Evolutionary conservation across 2,113 vertebrate genomes (phyloP), one percentile per base, ranked within the genome.

Genomic region (Himantopus leucocephalus): DNA sequence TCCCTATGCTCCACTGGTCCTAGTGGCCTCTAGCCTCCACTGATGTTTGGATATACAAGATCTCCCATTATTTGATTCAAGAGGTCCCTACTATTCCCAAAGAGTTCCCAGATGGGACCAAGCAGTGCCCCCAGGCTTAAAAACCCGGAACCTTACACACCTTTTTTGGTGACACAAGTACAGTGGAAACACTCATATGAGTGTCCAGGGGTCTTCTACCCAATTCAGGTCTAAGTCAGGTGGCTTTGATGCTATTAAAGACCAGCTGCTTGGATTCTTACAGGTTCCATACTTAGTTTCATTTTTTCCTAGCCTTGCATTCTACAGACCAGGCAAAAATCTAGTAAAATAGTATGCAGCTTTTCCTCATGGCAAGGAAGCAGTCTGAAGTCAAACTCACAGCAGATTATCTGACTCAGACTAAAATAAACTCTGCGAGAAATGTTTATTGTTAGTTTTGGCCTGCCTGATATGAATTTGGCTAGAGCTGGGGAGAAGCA

Each of bases 361-460:
- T 74, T 94, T 87, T 73, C 41, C 39, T n/a, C n/a, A 7, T 8
- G 52, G 63, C 37, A 50, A 56, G 66, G 74, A 52, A 84, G 79
- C 63, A 41, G 47, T 15, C 71, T 85, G 22, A 58, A 94, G 68
- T 68, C 58, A 47, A 68, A 74, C 66, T 91, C 6, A 1, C 74
- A 85, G 87, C 85, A 70, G 90, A 92, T 95, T 92, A 96, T 94
- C 92, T 71, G 85, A 77, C 45, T 95, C 87, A 90, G 85, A 86
- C 90, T 86, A 85, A 96, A 94, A 96, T 94, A 94, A 97, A 96
- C 90, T 53, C 71, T 8, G 59, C 4, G 1, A 76, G 73, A 84
- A 91, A 74, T 95, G 94, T 90, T 96, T 92, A 94, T 84, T 96
- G 94, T 97, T 97, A 90, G 90, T 50, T 90, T 97, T 97, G 96